Conservation (phyloP, 2,797 vertebrate species). For the Oophaga sylvatica region DNA sequence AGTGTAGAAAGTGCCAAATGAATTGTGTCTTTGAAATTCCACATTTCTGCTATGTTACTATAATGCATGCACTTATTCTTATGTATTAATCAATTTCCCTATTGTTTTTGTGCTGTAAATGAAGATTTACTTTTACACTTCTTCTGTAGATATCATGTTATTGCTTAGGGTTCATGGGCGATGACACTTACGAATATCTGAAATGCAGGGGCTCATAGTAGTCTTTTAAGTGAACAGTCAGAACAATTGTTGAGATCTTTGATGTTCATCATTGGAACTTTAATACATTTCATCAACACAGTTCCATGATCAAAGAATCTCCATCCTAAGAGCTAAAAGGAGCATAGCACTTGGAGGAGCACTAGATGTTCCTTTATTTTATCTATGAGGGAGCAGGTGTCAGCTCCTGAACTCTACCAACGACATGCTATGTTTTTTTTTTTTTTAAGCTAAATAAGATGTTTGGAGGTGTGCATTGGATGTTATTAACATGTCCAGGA, state of each 20-base stretch:
- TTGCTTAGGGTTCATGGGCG: not conserved
- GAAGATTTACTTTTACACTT: not conserved
- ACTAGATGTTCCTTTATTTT: not conserved
- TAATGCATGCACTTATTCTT: no score
- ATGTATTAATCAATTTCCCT: not conserved
- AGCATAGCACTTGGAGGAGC: not conserved
- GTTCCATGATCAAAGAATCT: not conserved
- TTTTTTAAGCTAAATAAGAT: not conserved
- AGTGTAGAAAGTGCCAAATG: no score
- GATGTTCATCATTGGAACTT: not conserved
- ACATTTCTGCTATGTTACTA: no score
- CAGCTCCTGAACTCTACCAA: not conserved
- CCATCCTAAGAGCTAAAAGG: not conserved
- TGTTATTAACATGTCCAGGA: no score
- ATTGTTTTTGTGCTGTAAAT: not conserved
- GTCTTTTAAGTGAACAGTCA: not conserved
- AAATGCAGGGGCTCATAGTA: not conserved
- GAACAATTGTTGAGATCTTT: not conserved
- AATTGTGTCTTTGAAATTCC: no score
- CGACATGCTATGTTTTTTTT: not conserved
- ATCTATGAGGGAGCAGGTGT: not conserved
- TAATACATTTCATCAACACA: not conserved
- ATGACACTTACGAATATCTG: not conserved
- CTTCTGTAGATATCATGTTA: not conserved
- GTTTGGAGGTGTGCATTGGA: not conserved